Base-by-base conservation (phyloP, 2,113 vertebrate genomes). In the Vicugna pacos region DNA sequence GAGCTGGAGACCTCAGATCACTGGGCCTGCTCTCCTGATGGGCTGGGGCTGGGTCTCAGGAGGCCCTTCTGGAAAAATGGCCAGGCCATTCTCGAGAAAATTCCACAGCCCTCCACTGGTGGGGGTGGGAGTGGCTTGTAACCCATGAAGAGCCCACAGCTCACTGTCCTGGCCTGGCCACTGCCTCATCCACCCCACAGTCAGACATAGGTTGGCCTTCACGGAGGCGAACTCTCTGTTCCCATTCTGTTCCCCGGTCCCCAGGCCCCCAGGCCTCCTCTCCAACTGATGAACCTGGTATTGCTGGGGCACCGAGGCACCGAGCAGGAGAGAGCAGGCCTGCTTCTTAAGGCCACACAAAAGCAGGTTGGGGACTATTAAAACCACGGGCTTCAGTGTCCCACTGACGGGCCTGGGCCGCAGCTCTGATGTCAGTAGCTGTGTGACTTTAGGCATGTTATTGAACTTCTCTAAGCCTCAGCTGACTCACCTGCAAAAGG, bases 391-490 rank as follows among this genome's bases (percentile, higher is more conserved):
- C 65, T 89, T 72, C 11, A 10, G 35, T 38, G 52, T 58, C 67
- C 67, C 0, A 6, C 28, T 30, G 69, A 22, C 19, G 56, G 28
- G 58, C 54, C 24, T 13, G 2, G 32, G 22, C 17, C 64, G 24
- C 46, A 19, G 48, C n/a, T 65, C 58, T 52, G 91, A 11, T 32
- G 2, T 3, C 28, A 17, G 28, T 26, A 15, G n/a, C 65, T 20
- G 24, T 16, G 67, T 81, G 92, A 38, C 4, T 0, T 13, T 20
- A 28, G 54, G 52, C 42, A 17, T 1, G 0, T 42, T 62, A 22
- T n/a, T 80, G 85, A 26, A 76, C 86, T 26, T 69, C 77, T 32
- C 65, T 85, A 58, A 72, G 76, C 69, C 38, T 89, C 60, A 17
- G 12, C 1, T 42, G 88, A 72, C 76, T 88, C 38, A 58, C 10